Evolutionary conservation across 2,113 vertebrate species (phyloP).

Genomic region (Myxocyprinus asiaticus): DNA sequence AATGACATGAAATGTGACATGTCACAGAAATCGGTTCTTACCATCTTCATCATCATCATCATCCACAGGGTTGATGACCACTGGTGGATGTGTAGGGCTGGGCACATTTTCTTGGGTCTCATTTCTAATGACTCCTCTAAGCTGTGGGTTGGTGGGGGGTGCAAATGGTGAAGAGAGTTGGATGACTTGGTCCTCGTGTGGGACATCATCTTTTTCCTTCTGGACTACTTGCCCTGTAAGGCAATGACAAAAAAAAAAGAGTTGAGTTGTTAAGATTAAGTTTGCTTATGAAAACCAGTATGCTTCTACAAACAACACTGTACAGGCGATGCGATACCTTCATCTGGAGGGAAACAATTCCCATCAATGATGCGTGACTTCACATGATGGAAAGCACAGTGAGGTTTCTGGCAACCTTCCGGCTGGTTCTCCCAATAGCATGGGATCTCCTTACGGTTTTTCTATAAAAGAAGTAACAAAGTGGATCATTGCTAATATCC

Average conservation of each 20-base stretch:
- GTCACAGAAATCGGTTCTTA: slow-evolving; percentile 24
- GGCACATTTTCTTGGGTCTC: slow-evolving; percentile 91
- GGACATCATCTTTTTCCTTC: slow-evolving; percentile 80
- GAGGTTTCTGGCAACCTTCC: slow-evolving; percentile 89
- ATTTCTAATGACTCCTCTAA: slow-evolving; percentile 87
- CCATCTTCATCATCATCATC: slow-evolving; percentile 92
- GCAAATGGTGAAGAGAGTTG: slow-evolving; percentile 69
- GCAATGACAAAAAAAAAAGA: not conserved
- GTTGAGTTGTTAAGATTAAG: no score
- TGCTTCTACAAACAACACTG: not conserved
- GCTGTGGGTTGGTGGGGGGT: slow-evolving; percentile 82
- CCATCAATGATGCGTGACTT: slow-evolving; percentile 86
- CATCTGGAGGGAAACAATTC: slow-evolving; percentile 82
- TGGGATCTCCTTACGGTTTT: slow-evolving; percentile 89
- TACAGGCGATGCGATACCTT: slow-evolving; percentile 68
- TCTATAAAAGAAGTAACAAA: slow-evolving; percentile 71
- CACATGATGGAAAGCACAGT: slow-evolving; percentile 92
- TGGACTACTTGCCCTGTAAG: slow-evolving; percentile 63
- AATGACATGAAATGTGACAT: no score
- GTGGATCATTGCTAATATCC: not conserved
- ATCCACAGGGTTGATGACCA: slow-evolving; percentile 94
- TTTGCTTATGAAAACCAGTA: not conserved
- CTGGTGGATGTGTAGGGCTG: slow-evolving; percentile 93
- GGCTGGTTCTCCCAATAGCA: slow-evolving; percentile 96
- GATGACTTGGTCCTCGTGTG: slow-evolving; percentile 61